Evolutionary conservation across 1,140 invertebrate genomes (phyloP).

Genomic region (Sinonovacula constricta): DNA sequence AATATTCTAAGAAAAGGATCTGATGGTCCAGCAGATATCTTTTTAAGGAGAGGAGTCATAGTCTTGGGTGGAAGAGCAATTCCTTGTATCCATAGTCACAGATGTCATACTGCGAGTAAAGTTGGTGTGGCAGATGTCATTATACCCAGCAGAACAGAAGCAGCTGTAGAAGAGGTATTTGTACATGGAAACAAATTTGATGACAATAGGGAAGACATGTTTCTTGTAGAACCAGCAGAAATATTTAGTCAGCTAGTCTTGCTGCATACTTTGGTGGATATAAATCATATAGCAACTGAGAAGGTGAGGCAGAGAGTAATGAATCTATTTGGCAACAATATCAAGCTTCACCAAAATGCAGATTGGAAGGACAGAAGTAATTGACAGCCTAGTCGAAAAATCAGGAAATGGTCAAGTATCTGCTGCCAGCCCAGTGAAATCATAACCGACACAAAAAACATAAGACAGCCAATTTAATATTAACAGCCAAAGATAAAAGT

Average conservation of each 20-base stretch:
- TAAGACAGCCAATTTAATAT: not conserved
- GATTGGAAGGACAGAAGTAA: slow-evolving; percentile 9
- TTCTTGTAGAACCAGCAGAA: not conserved
- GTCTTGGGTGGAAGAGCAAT: slow-evolving; percentile 9
- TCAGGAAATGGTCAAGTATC: not conserved
- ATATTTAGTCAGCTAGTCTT: not conserved
- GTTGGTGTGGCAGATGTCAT: slow-evolving; percentile 12
- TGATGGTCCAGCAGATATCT: slow-evolving; percentile 16
- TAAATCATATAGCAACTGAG: slow-evolving; percentile 1
- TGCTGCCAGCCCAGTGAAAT: not conserved
- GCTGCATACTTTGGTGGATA: slow-evolving; percentile 1
- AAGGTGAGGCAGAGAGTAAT: slow-evolving; percentile 6
- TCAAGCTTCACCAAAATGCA: slow-evolving; percentile 4
- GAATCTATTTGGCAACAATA: slow-evolving; percentile 6
- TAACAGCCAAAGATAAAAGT: not conserved
- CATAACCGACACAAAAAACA: not conserved
- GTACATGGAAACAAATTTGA: slow-evolving; percentile 5
- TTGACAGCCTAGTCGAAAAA: slow-evolving; percentile 8
- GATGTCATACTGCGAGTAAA: slow-evolving; percentile 1
- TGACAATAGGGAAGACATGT: not conserved
- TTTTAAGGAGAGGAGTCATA: slow-evolving; percentile 13
- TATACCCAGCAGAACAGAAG: slow-evolving; percentile 11
- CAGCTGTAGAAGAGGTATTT: slow-evolving; percentile 19
- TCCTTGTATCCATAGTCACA: slow-evolving; percentile 7
- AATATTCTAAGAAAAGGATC: not conserved